Evolutionary conservation across 2,888 invertebrate genomes (phyloP).

Genomic region (Orthosia cruda): DNA sequence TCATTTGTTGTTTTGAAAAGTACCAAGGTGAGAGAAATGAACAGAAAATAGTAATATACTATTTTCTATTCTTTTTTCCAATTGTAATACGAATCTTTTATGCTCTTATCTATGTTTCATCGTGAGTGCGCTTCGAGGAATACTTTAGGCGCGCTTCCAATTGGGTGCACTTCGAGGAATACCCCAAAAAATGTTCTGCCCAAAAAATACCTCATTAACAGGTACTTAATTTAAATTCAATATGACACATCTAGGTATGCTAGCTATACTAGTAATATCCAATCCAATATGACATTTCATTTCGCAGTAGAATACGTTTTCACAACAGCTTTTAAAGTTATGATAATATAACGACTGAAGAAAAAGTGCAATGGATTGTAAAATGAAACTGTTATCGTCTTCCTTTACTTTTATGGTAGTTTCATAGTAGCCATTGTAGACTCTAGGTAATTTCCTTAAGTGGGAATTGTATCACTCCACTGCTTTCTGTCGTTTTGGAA

Average conservation of each 20-base stretch:
- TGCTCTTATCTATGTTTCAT: no score
- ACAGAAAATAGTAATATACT: no score
- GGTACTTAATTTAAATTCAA: not conserved
- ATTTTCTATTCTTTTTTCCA: no score
- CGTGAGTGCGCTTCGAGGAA: no score
- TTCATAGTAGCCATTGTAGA: conserved; percentile 34
- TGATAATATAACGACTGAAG: conserved; percentile 32
- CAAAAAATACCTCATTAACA: not conserved
- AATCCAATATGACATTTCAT: not conserved
- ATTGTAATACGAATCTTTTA: no score
- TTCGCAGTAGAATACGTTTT: conserved; percentile 31
- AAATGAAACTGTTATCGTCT: conserved; percentile 53
- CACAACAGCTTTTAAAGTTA: conserved; percentile 22
- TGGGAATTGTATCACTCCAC: conserved; percentile 27
- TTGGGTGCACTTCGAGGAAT: no score
- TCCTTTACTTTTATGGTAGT: conserved; percentile 49
- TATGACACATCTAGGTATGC: not conserved
- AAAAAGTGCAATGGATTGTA: conserved; percentile 57
- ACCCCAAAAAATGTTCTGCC: no score
- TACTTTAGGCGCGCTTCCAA: no score
- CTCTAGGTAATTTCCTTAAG: conserved; percentile 44
- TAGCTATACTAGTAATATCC: no score
- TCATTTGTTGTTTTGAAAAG: no score
- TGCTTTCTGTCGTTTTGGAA: conserved; percentile 6
- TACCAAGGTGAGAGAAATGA: no score